Base-by-base conservation (phyloP, 2,888 invertebrate species). In the Ophion ventricosus region DNA sequence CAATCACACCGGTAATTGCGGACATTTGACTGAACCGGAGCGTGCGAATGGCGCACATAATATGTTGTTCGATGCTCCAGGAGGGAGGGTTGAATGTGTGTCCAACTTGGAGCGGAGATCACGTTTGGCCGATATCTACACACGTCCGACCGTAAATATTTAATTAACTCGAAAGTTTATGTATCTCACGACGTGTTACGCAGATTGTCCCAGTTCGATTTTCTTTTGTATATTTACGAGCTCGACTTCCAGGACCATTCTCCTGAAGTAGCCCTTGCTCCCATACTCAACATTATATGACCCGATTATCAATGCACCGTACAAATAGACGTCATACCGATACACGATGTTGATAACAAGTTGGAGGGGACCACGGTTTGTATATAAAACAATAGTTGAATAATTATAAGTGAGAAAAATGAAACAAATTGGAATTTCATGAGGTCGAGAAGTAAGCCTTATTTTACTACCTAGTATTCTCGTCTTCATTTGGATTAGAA, bases 1-100 rank as follows among this genome's bases (percentile, higher is more conserved):
- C 59, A 59, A 72, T 72, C 72, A 40, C 23, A 17, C 23, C 59
- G 57, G 59, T 72, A 57, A 72, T 72, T 72, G 40, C 8, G 8
- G 43, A 59, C 29, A n/a, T 40, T 23, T 35, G 23, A 40, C 40
- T 72, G 1, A 59, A 72, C 57, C 17, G 54, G 23, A 43, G 72
- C 59, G 59, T 40, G 72, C 17, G 59, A 72, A 43, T 72, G 59
- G 23, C 59, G 23, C 57, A 59, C 59, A n/a, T 59, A 63, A 63
- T 5, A 23, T 72, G 72, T 72, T 72, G 56, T 23, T 40, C 59
- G n/a, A 40, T n/a, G 57, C 25, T 43, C 14, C 49, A 14, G 20
- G 14, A 35, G 59, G 17, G 23, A 1, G 29, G 11, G 5, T 59
- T 23, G 14, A 25, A 54, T 23, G 72, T 72, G 40, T 40, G 40